phyloP scores from a whole-genome alignment of 2,113 vertebrate species.

The Astur gentilis region DNA sequence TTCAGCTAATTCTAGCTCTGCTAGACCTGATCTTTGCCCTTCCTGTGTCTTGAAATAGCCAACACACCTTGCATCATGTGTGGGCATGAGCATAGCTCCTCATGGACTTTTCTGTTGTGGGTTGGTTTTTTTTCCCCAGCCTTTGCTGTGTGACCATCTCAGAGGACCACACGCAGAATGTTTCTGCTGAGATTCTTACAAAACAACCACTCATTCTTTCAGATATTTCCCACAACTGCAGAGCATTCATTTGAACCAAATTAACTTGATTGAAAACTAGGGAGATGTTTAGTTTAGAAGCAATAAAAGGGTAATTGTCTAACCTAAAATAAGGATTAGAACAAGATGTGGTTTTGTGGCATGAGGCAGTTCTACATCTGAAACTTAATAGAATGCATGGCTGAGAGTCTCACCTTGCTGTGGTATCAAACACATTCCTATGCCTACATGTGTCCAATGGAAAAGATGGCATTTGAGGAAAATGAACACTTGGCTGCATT shows the following conservation, averaged over 20 bases:
- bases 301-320: not conserved
- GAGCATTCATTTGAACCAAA: not conserved
- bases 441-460: not conserved
- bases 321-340: not conserved
- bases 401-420: not conserved
- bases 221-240: not conserved
- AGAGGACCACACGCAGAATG: not conserved
- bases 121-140: not conserved
- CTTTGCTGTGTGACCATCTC: not conserved
- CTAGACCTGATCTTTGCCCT: not conserved
- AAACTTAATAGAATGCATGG: not conserved
- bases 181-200: not conserved
- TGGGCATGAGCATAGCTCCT: not conserved
- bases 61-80: not conserved
- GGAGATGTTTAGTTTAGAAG: not conserved
- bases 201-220: not conserved
- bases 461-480: not conserved
- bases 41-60: not conserved
- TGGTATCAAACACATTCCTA: not conserved
- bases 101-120: not conserved
- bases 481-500: not conserved
- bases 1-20: not conserved
- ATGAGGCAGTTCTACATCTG: not conserved
- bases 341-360: not conserved
- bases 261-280: not conserved